Evolutionary conservation across 2,888 invertebrate species (phyloP).

Genomic region (Platycnemis pennipes): DNA sequence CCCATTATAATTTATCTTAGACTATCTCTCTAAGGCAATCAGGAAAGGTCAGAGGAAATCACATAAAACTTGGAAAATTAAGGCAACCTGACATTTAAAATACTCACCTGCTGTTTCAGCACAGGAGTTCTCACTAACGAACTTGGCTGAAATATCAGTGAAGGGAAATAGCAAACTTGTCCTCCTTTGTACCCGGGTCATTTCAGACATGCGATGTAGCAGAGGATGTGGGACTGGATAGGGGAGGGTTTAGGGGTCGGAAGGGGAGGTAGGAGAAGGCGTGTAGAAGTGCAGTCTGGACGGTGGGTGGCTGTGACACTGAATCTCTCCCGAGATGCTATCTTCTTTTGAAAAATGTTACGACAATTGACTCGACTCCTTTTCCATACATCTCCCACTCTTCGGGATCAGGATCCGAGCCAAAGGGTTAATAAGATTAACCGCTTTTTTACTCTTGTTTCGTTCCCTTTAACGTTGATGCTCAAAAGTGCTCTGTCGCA

Average conservation of each 20-base stretch:
- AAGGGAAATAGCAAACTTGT: background rate
- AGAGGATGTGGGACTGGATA: background rate
- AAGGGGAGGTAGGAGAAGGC: background rate
- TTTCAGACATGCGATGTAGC: background rate
- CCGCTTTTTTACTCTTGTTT: background rate
- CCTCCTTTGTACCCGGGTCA: background rate
- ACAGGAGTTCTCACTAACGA: background rate
- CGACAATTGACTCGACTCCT: conserved; percentile 42
- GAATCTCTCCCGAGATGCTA: conserved; percentile 36
- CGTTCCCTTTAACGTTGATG: background rate
- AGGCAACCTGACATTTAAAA: too few species aligned
- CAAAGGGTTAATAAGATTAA: background rate
- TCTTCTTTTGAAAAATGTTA: conserved; percentile 48
- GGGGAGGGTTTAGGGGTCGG: background rate
- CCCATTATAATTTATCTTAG: too few species aligned
- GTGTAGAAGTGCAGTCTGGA: background rate
- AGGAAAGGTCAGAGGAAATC: too few species aligned
- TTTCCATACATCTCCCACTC: conserved; percentile 23
- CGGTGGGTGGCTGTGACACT: conserved; percentile 43
- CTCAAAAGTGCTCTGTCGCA: background rate
- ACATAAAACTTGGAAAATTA: too few species aligned
- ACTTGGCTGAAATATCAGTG: background rate
- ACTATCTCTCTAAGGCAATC: too few species aligned
- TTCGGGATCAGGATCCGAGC: conserved; percentile 44
- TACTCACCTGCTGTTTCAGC: background rate